Conservation (phyloP, 37 sponge, comb jelly and placozoan species). For the Corticium candelabrum region DNA sequence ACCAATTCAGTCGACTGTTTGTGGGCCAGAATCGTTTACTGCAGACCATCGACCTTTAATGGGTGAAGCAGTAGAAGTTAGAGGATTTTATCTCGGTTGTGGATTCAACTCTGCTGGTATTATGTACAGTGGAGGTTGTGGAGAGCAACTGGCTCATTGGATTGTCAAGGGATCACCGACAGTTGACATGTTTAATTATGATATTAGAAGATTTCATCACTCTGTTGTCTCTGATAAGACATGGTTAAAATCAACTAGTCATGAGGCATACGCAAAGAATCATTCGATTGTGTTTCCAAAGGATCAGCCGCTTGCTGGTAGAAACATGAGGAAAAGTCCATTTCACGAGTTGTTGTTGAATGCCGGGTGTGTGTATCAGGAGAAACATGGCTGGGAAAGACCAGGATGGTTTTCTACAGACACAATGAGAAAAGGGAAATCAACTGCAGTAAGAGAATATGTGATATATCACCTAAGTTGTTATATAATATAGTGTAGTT, state of each 20-base stretch:
- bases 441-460: neutral
- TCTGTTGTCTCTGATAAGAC: neutral
- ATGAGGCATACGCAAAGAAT: conserved; percentile 42
- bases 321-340: conserved; percentile 33
- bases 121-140: conserved; percentile 54
- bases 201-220: neutral
- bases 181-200: conserved; percentile 33
- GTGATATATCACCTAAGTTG: neutral
- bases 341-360: conserved; percentile 19
- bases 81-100: conserved; percentile 27
- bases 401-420: conserved; percentile 57
- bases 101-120: conserved; percentile 76
- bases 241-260: neutral
- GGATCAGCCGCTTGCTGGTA: conserved; percentile 36
- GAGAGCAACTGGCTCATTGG: conserved; percentile 63
- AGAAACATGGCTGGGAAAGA: conserved; percentile 66
- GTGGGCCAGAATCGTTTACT: conserved; percentile 69
- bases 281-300: conserved; percentile 30
- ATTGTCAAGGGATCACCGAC: conserved; percentile 25
- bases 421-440: neutral
- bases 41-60: conserved; percentile 58
- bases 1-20: conserved; percentile 24
- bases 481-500: too few species aligned
- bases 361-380: conserved; percentile 35
- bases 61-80: conserved; percentile 63